These are phyloP conservation scores for Myotis planiceps DNA, from an alignment of 2,797 vertebrate species.

Conservation along the genomic window DNA sequence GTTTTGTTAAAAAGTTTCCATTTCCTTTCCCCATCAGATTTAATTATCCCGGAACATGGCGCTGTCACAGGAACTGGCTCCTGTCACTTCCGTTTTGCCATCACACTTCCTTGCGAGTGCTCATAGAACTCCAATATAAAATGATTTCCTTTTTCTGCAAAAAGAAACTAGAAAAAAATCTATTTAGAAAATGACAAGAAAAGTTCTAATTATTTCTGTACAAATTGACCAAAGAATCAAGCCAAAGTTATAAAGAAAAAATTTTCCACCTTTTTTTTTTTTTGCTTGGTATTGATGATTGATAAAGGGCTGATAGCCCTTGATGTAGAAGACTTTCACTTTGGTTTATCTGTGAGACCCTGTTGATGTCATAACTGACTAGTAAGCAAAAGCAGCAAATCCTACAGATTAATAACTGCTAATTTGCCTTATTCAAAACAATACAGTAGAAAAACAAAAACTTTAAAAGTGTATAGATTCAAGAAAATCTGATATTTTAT, in stretches of 20 bases:
- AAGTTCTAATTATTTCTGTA: not conserved
- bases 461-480: not conserved
- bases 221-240: constrained; percentile 26
- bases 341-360: not conserved
- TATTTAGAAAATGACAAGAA: not conserved
- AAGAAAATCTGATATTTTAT: constrained; percentile 21
- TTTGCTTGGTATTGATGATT: not conserved
- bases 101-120: not conserved
- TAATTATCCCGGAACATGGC: too few species aligned
- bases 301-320: not conserved
- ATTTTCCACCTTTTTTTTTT: not conserved
- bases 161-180: not conserved
- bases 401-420: constrained; percentile 16
- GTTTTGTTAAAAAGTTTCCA: not conserved
- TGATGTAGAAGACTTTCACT: not conserved
- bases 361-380: not conserved
- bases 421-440: constrained; percentile 30
- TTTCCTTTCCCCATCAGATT: not conserved
- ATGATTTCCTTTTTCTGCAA: not conserved
- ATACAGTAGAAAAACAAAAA: not conserved
- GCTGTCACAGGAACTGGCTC: not conserved
- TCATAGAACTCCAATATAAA: not conserved
- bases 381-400: constrained; percentile 32
- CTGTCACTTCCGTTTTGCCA: not conserved
- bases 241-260: not conserved